Conservation (phyloP, 2,888 invertebrate species). For the Hymenopus coronatus region DNA sequence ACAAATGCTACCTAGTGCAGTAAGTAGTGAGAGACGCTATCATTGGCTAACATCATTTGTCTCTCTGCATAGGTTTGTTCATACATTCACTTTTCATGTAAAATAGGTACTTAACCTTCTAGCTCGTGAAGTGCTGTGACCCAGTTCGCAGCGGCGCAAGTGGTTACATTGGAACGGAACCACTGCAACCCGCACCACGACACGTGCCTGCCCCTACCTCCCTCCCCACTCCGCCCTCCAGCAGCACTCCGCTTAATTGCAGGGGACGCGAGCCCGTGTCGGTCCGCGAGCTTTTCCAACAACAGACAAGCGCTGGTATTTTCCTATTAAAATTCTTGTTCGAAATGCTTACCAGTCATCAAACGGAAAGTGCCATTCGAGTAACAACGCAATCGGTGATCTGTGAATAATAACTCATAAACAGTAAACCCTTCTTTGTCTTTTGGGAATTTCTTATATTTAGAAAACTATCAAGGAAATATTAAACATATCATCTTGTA, state of each 20-base stretch:
- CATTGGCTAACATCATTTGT: too few species aligned
- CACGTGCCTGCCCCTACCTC: conserved; percentile 12
- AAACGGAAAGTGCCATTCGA: not conserved
- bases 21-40: too few species aligned
- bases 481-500: too few species aligned
- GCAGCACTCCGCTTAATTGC: not conserved
- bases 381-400: not conserved
- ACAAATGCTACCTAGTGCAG: too few species aligned
- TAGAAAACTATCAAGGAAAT: too few species aligned
- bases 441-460: too few species aligned
- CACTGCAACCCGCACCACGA: conserved; percentile 14
- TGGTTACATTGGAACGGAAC: not conserved
- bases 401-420: too few species aligned
- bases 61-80: too few species aligned
- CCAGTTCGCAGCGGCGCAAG: not conserved
- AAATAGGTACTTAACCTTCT: too few species aligned
- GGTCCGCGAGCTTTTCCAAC: not conserved
- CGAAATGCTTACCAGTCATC: not conserved
- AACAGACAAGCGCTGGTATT: not conserved
- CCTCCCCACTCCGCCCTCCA: not conserved
- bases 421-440: too few species aligned
- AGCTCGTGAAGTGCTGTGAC: not conserved
- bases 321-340: not conserved
- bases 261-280: not conserved
- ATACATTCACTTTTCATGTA: too few species aligned